These are phyloP conservation scores for Drosophila takahashii DNA, from an alignment of 1,140 invertebrate genomes.

Conservation along the genomic window DNA sequence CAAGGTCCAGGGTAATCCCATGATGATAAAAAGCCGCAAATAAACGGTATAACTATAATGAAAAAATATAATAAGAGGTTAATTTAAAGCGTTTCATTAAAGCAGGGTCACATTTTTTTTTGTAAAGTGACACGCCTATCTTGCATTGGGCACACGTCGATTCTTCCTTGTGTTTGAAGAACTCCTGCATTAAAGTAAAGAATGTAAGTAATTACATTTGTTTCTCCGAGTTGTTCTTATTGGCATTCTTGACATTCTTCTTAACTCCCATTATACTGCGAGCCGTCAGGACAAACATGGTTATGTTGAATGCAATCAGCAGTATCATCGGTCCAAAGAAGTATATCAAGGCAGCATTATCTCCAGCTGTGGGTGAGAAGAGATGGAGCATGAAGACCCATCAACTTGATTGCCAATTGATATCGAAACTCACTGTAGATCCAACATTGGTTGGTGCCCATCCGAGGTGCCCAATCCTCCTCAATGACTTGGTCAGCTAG, in stretches of 20 bases:
- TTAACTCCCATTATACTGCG: slow-evolving; percentile 86
- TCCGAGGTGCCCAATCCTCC: slow-evolving; percentile 84
- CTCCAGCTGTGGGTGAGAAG: slow-evolving; percentile 14
- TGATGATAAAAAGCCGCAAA: slow-evolving; percentile 89
- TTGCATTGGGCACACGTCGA: too few relatives aligned
- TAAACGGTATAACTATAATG: slow-evolving; percentile 87
- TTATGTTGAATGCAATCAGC: slow-evolving; percentile 89
- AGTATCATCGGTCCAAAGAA: slow-evolving; percentile 90
- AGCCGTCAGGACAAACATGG: slow-evolving; percentile 89
- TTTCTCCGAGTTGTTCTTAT: slow-evolving; percentile 25
- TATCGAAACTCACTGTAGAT: slow-evolving; percentile 85
- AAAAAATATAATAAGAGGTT: too few relatives aligned
- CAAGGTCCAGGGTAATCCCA: slow-evolving; percentile 90
- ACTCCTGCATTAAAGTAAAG: too few relatives aligned
- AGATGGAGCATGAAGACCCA: neutral
- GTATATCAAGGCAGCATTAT: slow-evolving; percentile 87
- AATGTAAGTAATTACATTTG: slow-evolving; percentile 60
- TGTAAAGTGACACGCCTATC: too few relatives aligned
- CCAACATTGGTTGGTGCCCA: slow-evolving; percentile 85
- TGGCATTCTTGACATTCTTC: slow-evolving; percentile 17
- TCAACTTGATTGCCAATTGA: neutral
- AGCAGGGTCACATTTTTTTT: too few relatives aligned
- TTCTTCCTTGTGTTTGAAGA: too few relatives aligned
- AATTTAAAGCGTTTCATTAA: too few relatives aligned
- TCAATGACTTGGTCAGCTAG: slow-evolving; percentile 55